Evolutionary conservation across 2,113 vertebrate species (phyloP).

Genomic region (Scomber japonicus): DNA sequence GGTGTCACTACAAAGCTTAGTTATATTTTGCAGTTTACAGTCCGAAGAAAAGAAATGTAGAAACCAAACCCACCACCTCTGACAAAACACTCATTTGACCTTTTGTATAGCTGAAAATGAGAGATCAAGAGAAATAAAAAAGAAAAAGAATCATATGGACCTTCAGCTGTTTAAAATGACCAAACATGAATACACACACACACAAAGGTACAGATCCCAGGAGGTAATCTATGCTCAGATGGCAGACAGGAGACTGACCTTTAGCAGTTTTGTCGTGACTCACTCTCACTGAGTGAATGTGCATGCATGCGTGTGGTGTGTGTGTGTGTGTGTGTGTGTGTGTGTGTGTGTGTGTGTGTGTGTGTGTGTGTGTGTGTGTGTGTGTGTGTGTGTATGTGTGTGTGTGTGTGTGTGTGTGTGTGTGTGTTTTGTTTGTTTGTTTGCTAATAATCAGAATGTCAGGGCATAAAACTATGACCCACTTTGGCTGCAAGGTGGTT

Average conservation of each 20-base stretch:
- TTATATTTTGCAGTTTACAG: slow-evolving; percentile 6
- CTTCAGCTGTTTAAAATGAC: slow-evolving; percentile 35
- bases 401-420: not conserved
- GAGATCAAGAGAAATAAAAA: slow-evolving; percentile 36
- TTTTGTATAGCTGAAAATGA: slow-evolving; percentile 46
- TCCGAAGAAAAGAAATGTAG: not conserved
- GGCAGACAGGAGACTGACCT: slow-evolving; percentile 67
- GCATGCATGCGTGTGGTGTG: slow-evolving; percentile 6
- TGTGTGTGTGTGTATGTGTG: not conserved
- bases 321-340: not conserved
- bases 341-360: not conserved
- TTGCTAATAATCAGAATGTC: not conserved
- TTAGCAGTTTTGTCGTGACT: slow-evolving; percentile 64
- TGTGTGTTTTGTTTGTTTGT: not conserved
- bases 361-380: not conserved
- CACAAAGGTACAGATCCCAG: slow-evolving; percentile 43
- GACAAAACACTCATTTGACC: slow-evolving; percentile 34
- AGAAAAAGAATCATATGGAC: slow-evolving; percentile 19
- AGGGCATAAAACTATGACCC: slow-evolving; percentile 30
- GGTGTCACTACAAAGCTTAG: not conserved
- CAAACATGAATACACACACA: slow-evolving; percentile 23
- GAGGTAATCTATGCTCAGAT: slow-evolving; percentile 61
- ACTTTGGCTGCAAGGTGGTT: not conserved
- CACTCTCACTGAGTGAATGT: slow-evolving; percentile 34
- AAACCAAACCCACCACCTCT: not conserved